These are phyloP conservation scores for Symphodus melops DNA, from an alignment of 2,113 vertebrate genomes.

Conservation along the genomic window DNA sequence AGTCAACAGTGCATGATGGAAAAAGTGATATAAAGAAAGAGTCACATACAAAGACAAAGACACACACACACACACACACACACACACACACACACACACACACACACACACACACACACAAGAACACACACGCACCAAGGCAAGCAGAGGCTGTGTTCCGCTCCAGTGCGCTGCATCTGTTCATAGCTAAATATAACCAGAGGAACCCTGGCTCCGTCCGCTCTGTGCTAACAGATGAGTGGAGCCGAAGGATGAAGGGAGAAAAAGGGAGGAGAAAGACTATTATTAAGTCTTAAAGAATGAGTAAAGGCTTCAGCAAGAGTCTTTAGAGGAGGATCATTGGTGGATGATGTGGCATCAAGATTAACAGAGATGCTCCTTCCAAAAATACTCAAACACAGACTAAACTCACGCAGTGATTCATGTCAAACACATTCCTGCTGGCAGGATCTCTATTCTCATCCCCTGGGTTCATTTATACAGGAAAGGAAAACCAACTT, in stretches of 20 bases:
- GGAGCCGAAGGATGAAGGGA: constrained; percentile 59
- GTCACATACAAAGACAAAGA: constrained; percentile 48
- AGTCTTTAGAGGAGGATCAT: neutral
- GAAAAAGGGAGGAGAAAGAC: constrained; percentile 22
- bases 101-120: constrained; percentile 37
- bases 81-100: constrained; percentile 33
- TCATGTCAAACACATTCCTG: constrained; percentile 52
- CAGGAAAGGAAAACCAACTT: constrained; percentile 33
- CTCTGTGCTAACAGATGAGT: constrained; percentile 61
- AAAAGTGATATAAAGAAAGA: constrained; percentile 65
- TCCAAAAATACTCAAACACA: constrained; percentile 25
- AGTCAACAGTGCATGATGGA: constrained; percentile 70
- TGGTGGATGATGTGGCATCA: constrained; percentile 12
- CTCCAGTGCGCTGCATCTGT: constrained; percentile 80
- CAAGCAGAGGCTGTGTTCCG: constrained; percentile 71
- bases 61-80: constrained; percentile 37
- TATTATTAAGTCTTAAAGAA: constrained; percentile 21
- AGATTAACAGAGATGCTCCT: constrained; percentile 34
- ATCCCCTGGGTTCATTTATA: constrained; percentile 26
- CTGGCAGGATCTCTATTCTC: constrained; percentile 49
- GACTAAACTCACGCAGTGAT: constrained; percentile 54
- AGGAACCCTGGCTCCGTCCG: constrained; percentile 63
- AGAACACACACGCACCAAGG: constrained; percentile 38
- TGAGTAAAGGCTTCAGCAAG: constrained; percentile 8
- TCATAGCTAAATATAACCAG: constrained; percentile 79